A percentile compares a stretch with the other conserved stretches of the same genome.
These are phyloP conservation scores for Sceloporus tristichus DNA, from an alignment of 2,113 vertebrate species.

Conservation along the genomic window DNA sequence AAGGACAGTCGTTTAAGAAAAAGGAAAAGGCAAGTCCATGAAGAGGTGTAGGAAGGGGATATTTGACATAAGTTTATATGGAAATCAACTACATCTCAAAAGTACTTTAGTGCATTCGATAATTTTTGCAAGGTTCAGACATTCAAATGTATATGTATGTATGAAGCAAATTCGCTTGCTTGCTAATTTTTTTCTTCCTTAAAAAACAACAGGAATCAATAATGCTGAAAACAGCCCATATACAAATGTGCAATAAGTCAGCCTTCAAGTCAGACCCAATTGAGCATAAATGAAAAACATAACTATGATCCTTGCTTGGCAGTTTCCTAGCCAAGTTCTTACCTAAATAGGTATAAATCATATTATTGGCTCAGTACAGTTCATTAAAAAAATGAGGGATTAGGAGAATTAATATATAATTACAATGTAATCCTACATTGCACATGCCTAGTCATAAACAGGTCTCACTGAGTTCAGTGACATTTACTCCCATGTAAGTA, in stretches of 20 bases:
- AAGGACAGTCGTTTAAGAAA: background rate
- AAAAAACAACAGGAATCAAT: too few species aligned
- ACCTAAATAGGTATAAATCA: background rate
- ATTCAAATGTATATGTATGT: background rate
- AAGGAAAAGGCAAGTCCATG: background rate
- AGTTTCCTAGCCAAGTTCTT: background rate
- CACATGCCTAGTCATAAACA: slow-evolving; percentile 2
- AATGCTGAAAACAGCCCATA: too few species aligned
- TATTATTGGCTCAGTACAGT: background rate
- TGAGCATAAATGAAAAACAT: background rate
- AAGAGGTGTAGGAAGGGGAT: background rate
- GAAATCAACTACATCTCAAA: background rate
- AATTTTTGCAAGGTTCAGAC: background rate
- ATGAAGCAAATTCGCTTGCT: background rate
- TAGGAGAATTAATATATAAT: background rate
- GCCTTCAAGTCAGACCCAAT: background rate
- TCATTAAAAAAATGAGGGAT: background rate
- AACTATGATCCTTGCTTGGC: background rate
- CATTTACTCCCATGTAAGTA: background rate
- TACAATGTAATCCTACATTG: background rate
- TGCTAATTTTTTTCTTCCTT: background rate
- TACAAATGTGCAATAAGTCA: background rate
- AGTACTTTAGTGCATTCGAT: background rate
- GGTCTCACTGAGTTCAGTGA: background rate
- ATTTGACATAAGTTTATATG: background rate